Evolutionary conservation across 2,888 invertebrate species (phyloP), one percentile per base, ranked within the genome.

Genomic region (Rugalucina vietnamica): DNA sequence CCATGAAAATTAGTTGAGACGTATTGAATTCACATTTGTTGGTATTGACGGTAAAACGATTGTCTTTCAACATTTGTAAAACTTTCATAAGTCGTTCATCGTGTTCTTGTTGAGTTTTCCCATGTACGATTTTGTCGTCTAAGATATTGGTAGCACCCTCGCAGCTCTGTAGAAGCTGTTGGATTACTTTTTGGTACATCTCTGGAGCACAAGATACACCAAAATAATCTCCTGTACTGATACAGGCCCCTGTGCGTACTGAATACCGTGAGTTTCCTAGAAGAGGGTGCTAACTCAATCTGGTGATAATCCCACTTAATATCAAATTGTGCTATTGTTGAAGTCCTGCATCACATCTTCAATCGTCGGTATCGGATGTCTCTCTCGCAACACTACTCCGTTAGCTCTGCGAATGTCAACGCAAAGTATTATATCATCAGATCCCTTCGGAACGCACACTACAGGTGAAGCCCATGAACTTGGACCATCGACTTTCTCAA

Each of bases 281-380:
- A 87, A 43, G 70, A 39, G 21, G 70, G 29, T 10, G 12, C 24
- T 0, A 84, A 34, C 24, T 76, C 79, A 37, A 85, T 76, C 60
- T 91, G 87, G 54, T 90, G 87, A 73, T 87, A 91, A 0, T 84
- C 89, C 82, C 81, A 84, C 29, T 85, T 88, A 1, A 91, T 75
- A 78, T 91, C 91, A 1, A 91, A 50, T 39, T 69, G 70, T 83
- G 34, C 83, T 78, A 18, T 70, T 57, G 65, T 81, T 84, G 32
- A 84, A 27, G 36, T 82, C 84, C 54, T 76, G 76, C 18, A 86
- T 24, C 14, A 82, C 27, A 0, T 84, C 76, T 3, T 87, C 79
- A 10, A 83, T 49, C 18, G 65, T 83, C 14, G 73, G 79, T n/a
- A 86, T 86, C 1, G 75, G 82, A 50, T 80, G 76, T 18, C 77